Percentiles rank a stretch among this genome's conserved stretches.
Conservation (phyloP, 2,888 invertebrate genomes). For the Cephus pygmeus region DNA sequence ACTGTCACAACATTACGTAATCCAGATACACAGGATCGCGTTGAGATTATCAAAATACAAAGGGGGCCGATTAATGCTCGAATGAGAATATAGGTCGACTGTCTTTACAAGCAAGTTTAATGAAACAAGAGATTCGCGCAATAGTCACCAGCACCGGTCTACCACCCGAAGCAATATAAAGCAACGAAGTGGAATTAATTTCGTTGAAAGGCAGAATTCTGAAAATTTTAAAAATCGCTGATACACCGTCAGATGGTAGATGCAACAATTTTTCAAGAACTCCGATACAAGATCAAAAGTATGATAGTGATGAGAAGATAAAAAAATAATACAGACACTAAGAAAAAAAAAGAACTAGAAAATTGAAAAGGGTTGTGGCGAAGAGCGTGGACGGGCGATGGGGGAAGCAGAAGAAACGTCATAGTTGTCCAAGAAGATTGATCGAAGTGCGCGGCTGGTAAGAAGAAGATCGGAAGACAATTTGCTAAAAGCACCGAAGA, state of each 20-base stretch:
- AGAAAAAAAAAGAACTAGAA: neutral
- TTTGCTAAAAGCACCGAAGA: conserved; percentile 34
- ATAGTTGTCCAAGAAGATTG: conserved; percentile 19
- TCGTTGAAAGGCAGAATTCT: conserved; percentile 15
- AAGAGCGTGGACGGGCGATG: conserved; percentile 9
- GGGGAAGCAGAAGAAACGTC: neutral
- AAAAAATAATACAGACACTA: neutral
- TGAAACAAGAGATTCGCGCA: conserved; percentile 33
- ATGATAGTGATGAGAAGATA: conserved; percentile 13
- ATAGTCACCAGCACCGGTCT: neutral
- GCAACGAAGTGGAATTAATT: conserved; percentile 39
- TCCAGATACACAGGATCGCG: no score
- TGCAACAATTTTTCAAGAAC: neutral
- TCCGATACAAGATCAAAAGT: conserved; percentile 6
- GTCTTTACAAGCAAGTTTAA: conserved; percentile 31
- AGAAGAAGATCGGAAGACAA: conserved; percentile 31
- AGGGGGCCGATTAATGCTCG: neutral
- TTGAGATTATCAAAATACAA: neutral
- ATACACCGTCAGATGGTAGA: neutral
- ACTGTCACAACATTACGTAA: neutral
- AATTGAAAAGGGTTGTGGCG: conserved; percentile 2
- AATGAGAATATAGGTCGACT: conserved; percentile 20
- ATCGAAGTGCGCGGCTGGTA: neutral
- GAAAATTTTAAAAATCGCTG: neutral
- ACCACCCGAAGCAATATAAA: conserved; percentile 26